Evolutionary conservation across 2,888 invertebrate species (phyloP), one percentile per base, ranked within the genome.

Genomic region (Heteropelma amictum): DNA sequence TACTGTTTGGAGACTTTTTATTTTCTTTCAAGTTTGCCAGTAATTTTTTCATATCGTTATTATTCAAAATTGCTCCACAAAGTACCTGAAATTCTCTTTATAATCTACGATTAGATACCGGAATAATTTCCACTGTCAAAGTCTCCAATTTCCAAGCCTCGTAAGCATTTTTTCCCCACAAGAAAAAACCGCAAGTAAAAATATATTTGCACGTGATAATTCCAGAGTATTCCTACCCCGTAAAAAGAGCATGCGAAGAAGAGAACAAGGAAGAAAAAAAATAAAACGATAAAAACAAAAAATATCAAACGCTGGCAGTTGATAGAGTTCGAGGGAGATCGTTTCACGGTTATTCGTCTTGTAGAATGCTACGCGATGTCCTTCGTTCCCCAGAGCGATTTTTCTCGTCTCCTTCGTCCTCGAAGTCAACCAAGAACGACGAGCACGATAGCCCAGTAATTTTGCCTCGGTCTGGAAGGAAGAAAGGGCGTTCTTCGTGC

Each of bases 401-500:
- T 64, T 64, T 63, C 68, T 63, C 71, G 63, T 42, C 60, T 49
- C 38, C 33, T 74, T 74, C 67, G 75, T 71, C 75, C 75, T 75
- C 75, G 75, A 63, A 54, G 65, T 10, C 65, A 63, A 21, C 63
- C 54, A 72, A 67, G 67, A 67, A 71, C 60, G 42, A 65, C 63
- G 49, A 33, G 49, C 14, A 23, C 64, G 65, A 49, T 67, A 61
- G 19, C 61, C 61, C 56, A 56, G 76, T 65, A 76, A 77, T 76
- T 77, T 77, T 47, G 69, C 42, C 64, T 51, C 54, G 61, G 40
- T 61, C 56, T 38, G 38, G 64, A 45, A 72, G 76, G 69, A 77
- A 75, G 67, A 76, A 77, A 77, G 76, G 77, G 77, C 72, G 76
- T 75, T 70, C 77, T 76, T 77, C 76, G 77, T 70, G 60, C 56